Evolutionary conservation across 2,888 invertebrate species (phyloP), one percentile per base, ranked within the genome.

Genomic region (Chymomyza procnemis): DNA sequence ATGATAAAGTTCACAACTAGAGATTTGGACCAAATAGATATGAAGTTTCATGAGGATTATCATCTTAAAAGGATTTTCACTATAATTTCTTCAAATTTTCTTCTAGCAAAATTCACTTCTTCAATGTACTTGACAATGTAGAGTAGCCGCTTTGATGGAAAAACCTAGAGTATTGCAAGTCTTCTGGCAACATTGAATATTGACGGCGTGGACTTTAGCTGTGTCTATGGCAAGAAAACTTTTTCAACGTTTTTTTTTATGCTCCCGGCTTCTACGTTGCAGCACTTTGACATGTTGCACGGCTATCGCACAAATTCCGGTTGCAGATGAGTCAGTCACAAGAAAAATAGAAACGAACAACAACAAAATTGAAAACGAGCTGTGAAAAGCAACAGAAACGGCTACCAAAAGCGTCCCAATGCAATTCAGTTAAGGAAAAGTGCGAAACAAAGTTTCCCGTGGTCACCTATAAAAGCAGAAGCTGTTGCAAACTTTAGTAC

Each of bases 281-380:
- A 67, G 61, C 74, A 84, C 87, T 87, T 85, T 87, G 81, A 83
- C 84, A 85, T 87, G 81, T 71, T 80, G 84, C 80, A 46, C 67
- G 71, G 75, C 85, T 77, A 80, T 77, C 80, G 71, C 63, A 73
- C 73, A 67, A 80, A 81, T 87, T 81, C 86, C 88, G 88, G 80
- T 80, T 83, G 88, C 86, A 67, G 84, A 80, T 81, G 81, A 81
- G 69, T 87, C 86, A 81, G 69, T 87, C 86, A 87, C 66, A 50
- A 22, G n/a, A 5, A n/a, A 41, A n/a, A 12, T 14, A 5, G 9
- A 22, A 12, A 34, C 52, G 59, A 18, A 48, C 18, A 55, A 61
- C 12, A 19, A 12, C 1, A 21, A 26, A 41, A 41, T 6, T 26
- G 1, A 12, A 12, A 41, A 12, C 34, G 12, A 41, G 34, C 26